These are phyloP conservation scores for Sebastes umbrosus DNA, from an alignment of 2,797 vertebrate species.

Conservation along the genomic window DNA sequence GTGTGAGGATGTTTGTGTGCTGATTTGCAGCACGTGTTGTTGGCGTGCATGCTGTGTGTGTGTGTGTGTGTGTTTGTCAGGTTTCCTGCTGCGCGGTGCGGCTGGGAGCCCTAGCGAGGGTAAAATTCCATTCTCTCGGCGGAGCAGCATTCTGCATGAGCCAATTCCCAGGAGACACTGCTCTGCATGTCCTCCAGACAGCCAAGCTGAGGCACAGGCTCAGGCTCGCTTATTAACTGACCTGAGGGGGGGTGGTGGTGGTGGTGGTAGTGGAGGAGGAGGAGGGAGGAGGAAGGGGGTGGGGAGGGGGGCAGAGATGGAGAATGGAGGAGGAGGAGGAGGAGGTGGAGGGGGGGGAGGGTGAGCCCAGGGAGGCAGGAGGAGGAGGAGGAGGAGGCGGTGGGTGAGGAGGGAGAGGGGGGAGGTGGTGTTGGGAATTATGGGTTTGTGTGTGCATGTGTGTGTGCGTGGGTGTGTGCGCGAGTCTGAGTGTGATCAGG, in stretches of 20 bases:
- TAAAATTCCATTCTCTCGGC: constrained; percentile 96
- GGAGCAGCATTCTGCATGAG: constrained; percentile 93
- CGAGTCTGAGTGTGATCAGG: constrained; percentile 32
- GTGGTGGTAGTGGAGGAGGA: constrained; percentile 12
- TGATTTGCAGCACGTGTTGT: constrained; percentile 61
- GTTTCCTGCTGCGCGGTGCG: constrained; percentile 83
- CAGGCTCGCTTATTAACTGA: constrained; percentile 90
- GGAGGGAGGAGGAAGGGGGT: neutral
- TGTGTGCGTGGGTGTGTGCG: constrained; percentile 17
- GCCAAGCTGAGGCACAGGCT: constrained; percentile 84
- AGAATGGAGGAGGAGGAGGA: constrained; percentile 29
- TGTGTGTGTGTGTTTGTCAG: constrained; percentile 58
- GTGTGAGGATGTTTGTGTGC: constrained; percentile 35
- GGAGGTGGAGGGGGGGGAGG: neutral
- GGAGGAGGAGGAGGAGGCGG: constrained; percentile 32
- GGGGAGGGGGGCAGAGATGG: constrained; percentile 34
- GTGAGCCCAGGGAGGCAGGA: constrained; percentile 63
- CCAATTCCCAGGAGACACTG: constrained; percentile 91
- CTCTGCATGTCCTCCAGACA: constrained; percentile 89
- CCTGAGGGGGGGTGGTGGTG: constrained; percentile 74
- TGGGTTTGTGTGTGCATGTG: constrained; percentile 61
- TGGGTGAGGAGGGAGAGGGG: constrained; percentile 30
- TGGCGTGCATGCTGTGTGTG: constrained; percentile 18
- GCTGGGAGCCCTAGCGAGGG: constrained; percentile 88
- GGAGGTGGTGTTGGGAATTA: constrained; percentile 72